These are phyloP conservation scores for Meteorus cinctellus DNA, from an alignment of 2,888 invertebrate genomes.

Conservation along the genomic window DNA sequence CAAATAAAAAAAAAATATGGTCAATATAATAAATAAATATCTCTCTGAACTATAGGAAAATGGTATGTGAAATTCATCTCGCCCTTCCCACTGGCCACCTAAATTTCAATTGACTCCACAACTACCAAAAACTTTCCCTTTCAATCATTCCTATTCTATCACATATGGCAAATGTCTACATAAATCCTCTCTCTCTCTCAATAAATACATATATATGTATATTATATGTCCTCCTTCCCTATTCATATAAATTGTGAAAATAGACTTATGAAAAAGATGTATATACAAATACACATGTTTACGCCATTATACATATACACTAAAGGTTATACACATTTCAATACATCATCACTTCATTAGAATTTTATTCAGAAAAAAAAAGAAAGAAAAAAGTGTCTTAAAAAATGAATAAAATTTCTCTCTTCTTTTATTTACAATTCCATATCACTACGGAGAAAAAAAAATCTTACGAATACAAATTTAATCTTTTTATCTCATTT, in stretches of 20 bases:
- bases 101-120: neutral
- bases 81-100: neutral
- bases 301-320: neutral
- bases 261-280: neutral
- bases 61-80: neutral
- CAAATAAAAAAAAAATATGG: neutral
- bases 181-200: neutral
- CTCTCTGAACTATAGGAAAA: neutral
- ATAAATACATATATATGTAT: neutral
- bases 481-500: neutral
- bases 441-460: neutral
- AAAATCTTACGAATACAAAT: neutral
- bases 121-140: conserved; percentile 9
- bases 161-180: neutral
- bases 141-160: conserved; percentile 12
- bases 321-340: conserved; percentile 12
- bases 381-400: neutral
- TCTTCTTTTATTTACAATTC: no score
- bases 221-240: conserved; percentile 2
- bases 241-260: conserved; percentile 11
- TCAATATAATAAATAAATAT: neutral
- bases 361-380: neutral
- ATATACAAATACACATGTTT: neutral
- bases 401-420: neutral
- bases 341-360: conserved; percentile 16